Conservation (phyloP, 2,888 invertebrate species). For the Tachina fera region DNA sequence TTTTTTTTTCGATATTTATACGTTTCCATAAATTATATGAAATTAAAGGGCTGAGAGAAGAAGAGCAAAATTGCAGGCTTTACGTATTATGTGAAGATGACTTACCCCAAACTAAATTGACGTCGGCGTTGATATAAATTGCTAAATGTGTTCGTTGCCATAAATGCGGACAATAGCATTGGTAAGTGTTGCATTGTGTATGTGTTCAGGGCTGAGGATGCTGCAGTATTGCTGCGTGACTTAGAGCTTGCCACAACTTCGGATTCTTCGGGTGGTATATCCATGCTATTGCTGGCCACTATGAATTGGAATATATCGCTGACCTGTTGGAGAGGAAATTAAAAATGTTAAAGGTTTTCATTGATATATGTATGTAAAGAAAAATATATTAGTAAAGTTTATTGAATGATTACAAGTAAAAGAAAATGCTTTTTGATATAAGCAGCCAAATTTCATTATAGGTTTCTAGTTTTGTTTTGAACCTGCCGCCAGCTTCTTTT, state of each 20-base stretch:
- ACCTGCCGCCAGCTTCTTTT: too few relatives aligned
- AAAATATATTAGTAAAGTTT: too few relatives aligned
- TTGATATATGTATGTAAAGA: too few relatives aligned
- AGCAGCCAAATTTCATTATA: too few relatives aligned
- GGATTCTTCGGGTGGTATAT: constrained; percentile 82
- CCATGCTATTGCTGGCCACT: constrained; percentile 80
- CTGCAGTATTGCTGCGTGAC: constrained; percentile 80
- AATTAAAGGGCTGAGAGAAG: neutral
- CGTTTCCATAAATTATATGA: neutral
- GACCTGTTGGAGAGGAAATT: constrained; percentile 82
- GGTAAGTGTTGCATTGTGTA: constrained; percentile 59
- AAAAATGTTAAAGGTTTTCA: neutral
- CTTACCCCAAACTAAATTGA: constrained; percentile 78
- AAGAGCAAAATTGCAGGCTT: neutral
- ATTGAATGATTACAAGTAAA: too few relatives aligned
- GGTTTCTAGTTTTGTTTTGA: too few relatives aligned
- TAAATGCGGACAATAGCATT: constrained; percentile 71
- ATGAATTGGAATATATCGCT: constrained; percentile 89
- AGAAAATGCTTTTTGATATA: too few relatives aligned
- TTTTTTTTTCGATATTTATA: constrained; percentile 5
- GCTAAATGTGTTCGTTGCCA: constrained; percentile 69
- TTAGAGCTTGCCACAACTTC: constrained; percentile 83
- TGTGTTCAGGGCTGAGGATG: constrained; percentile 72
- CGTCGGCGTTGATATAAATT: constrained; percentile 75
- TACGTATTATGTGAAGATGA: constrained; percentile 21